These are phyloP conservation scores for Sabellastarte sp. DNA, from an alignment of 2,888 invertebrate genomes.

Conservation along the genomic window DNA sequence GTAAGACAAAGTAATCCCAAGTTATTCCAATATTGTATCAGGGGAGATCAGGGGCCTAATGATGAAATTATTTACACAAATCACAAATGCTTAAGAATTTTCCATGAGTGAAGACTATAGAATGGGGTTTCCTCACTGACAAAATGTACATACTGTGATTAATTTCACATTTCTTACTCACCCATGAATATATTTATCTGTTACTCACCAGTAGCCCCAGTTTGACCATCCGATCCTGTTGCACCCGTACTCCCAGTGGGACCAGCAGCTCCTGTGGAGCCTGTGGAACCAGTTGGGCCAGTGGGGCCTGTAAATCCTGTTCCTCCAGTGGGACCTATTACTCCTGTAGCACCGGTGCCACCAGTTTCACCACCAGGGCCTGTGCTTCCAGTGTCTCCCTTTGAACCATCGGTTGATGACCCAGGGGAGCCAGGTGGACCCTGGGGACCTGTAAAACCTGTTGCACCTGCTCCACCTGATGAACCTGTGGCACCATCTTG, in stretches of 20 bases:
- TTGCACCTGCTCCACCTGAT: not conserved
- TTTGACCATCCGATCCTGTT: constrained; percentile 2
- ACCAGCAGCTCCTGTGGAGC: not conserved
- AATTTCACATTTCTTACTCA: too few species aligned
- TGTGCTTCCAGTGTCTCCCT: not conserved
- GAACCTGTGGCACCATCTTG: not conserved
- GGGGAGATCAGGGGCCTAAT: too few species aligned
- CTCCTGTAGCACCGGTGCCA: constrained; percentile 2
- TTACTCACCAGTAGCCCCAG: constrained; percentile 1
- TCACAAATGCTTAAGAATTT: too few species aligned
- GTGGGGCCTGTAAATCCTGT: not conserved
- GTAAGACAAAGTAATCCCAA: too few species aligned
- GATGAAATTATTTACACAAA: too few species aligned
- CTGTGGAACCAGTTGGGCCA: not conserved
- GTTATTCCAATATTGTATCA: too few species aligned
- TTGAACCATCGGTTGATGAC: not conserved
- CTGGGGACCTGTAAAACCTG: not conserved
- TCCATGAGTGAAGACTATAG: too few species aligned
- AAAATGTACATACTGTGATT: too few species aligned
- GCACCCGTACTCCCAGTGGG: constrained; percentile 2
- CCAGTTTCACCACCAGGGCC: not conserved
- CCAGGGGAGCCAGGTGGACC: not conserved
- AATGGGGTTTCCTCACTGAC: too few species aligned
- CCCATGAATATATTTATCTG: too few species aligned
- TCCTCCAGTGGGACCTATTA: not conserved